These are phyloP conservation scores for Neopelma chrysocephalum DNA, from an alignment of 2,797 vertebrate genomes.

Conservation along the genomic window DNA sequence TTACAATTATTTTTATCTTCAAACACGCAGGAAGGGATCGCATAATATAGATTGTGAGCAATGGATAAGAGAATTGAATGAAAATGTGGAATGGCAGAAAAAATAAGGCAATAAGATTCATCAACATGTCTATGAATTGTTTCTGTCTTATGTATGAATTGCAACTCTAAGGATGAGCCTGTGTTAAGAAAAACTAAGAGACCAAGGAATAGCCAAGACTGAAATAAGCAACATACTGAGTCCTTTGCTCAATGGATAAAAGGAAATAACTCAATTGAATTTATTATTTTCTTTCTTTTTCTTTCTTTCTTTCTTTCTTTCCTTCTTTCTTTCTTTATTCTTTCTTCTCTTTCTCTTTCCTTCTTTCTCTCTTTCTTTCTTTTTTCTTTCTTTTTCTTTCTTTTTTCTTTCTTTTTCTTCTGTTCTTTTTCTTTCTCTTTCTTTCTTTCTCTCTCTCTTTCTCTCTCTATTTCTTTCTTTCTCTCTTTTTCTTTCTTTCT, in stretches of 20 bases:
- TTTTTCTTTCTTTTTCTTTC: fast-evolving
- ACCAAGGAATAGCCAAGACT: background rate
- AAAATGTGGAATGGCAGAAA: background rate
- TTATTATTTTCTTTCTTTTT: background rate
- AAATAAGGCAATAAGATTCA: background rate
- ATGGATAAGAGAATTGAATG: background rate
- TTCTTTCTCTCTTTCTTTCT: fast-evolving
- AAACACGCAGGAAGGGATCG: background rate
- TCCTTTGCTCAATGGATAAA: background rate
- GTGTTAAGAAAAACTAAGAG: background rate
- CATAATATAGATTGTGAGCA: background rate
- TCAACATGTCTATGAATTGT: background rate
- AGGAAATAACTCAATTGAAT: background rate
- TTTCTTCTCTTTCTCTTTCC: too few species aligned
- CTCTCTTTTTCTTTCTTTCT: too few species aligned
- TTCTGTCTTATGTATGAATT: background rate
- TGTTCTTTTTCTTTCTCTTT: fast-evolving
- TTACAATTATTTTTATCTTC: background rate
- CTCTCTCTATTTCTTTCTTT: too few species aligned
- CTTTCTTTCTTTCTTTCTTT: fast-evolving
- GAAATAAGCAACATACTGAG: background rate
- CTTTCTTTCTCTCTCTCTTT: too few species aligned
- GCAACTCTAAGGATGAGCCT: background rate
- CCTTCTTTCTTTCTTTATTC: background rate
- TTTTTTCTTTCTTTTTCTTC: fast-evolving